Evolutionary conservation across 2,797 vertebrate genomes (phyloP).

Genomic region (Eremophila alpestris): DNA sequence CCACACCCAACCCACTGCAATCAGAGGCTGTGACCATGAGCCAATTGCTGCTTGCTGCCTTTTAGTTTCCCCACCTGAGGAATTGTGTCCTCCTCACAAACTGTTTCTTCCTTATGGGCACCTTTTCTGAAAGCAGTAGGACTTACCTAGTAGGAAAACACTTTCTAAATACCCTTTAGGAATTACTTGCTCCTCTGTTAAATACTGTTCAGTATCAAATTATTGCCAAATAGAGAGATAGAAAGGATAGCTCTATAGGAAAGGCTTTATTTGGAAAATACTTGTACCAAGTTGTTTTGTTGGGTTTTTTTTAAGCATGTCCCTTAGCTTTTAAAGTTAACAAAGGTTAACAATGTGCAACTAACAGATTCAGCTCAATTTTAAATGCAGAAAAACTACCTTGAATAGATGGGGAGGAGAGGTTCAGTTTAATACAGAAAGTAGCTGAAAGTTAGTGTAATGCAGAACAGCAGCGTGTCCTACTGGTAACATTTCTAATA

Average conservation of each 20-base stretch:
- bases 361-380: not conserved
- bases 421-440: not conserved
- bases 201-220: not conserved
- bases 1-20: not conserved
- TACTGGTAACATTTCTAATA: not conserved
- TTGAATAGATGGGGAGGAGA: not conserved
- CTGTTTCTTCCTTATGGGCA: not conserved
- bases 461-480: not conserved
- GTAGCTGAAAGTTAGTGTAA: not conserved
- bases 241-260: not conserved
- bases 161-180: not conserved
- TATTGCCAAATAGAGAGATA: not conserved
- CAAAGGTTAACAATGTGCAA: not conserved
- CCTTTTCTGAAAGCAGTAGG: not conserved
- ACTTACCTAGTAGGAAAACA: not conserved
- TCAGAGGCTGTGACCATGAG: not conserved
- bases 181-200: not conserved
- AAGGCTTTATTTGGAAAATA: not conserved
- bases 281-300: not conserved
- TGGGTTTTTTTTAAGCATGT: not conserved
- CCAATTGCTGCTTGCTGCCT: not conserved
- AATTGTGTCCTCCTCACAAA: not conserved
- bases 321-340: not conserved
- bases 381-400: not conserved
- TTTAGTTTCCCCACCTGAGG: not conserved